Evolutionary conservation across 1,140 invertebrate species (phyloP), one percentile per base, ranked within the genome.

Genomic region (Coenobita brevimanus): DNA sequence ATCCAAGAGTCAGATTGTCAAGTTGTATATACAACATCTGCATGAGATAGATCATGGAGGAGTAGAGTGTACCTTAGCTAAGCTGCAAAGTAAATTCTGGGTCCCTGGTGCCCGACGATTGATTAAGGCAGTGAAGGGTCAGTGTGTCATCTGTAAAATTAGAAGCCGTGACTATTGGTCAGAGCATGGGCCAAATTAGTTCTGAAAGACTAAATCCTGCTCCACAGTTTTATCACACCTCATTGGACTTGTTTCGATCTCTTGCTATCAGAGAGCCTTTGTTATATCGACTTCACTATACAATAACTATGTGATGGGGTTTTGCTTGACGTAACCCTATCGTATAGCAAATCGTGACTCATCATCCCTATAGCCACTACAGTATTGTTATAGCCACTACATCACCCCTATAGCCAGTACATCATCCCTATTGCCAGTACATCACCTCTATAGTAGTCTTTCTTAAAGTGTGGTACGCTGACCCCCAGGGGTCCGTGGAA

Each of bases 81-180:
- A 81, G 15, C n/a, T 81, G 4, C 50, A 60, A 15, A 33, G 33
- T n/a, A 57, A 62, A 36, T 81, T 60, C 15, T 62, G 78, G 50
- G 78, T 81, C 21, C 78, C 57, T 60, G 78, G 50, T 17, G 78
- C 21, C n/a, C 57, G 54, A 15, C 21, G 57, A 62, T 0, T 81
- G 24, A 60, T 81, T 33, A 62, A 62, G n/a, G 8, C 13, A 8
- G 57, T 62, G 13, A 81, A 81, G 46, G n/a, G 30, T 24, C 13
- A 81, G 36, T 81, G 50, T 81, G 50, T 81, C n/a, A 30, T 33
- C 24, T 60, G 78, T 62, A 62, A 62, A 62, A 24, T 57, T 30
- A n/a, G 33, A 57, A 27, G 4, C 10, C 3, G 3, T 3, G 30
- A 62, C 21, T 21, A 27, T n/a, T 17, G 57, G 57, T 60, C 78